Base-by-base conservation (phyloP, 2,113 vertebrate genomes). In the Cairina moschata region DNA sequence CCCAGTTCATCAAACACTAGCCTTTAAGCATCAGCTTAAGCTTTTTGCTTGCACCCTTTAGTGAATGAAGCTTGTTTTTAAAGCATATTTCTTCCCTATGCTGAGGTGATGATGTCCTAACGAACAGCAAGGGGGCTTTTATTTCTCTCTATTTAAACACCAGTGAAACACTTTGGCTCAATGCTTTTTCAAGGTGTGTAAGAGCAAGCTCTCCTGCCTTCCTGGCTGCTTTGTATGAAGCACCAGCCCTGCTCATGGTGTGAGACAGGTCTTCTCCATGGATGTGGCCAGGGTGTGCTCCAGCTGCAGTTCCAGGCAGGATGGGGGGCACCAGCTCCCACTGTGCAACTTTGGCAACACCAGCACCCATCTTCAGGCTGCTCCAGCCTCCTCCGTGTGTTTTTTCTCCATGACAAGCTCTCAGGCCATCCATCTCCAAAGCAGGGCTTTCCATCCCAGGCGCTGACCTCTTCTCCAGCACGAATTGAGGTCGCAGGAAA, bases 301-400 rank as follows among this genome's bases (percentile, higher is more conserved):
- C 42, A 69, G 59, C 34, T 0, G 0, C 0, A 1, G 65, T 21
- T 34, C 56, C 56, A 52, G 71, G 31, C 21, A 22, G 13, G 42
- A 23, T 29, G 58, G 16, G 17, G 42, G 42, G 29, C 48, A 83
- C 29, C 62, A 87, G 46, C 29, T 65, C 32, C 54, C 38, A 25
- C 34, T n/a, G 1, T 1, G 2, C 12, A 60, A 50, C 40, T 77
- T 31, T 52, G 55, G 20, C 29, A 34, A 18, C 3, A 11, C 42
- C 2, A 2, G 23, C 38, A 56, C 25, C 2, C 17, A 32, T 29
- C 73, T 87, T 42, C n/a, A 28, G 13, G 26, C 60, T 55, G 54
- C 80, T 86, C 65, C 67, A 36, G 2, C 1, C 38, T 77, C 9
- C n/a, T 84, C 72, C 9, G 15, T 22, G 8, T 3, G 28, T 15